Base-by-base conservation (phyloP, 2,888 invertebrate genomes). In the Tribolium freemani region DNA sequence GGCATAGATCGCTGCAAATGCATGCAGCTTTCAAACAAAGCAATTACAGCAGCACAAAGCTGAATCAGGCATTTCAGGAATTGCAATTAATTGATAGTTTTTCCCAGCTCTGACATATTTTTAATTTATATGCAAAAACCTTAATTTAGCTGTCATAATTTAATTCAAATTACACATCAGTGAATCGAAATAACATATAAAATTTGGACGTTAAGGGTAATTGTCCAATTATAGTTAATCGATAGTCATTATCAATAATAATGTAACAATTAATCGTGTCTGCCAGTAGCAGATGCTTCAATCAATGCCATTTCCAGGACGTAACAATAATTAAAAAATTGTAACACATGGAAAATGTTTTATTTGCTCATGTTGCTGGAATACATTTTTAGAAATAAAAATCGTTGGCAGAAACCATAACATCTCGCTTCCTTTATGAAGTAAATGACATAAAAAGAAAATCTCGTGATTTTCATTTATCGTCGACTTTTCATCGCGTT, bases 401-500 rank as follows among this genome's bases (percentile, higher is more conserved):
- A 51, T 51, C 51, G 51, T 5, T 51, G 16, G 51, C 13, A 20
- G 20, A 21, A 51, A 51, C 51, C 51, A 21, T 51, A 21, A 21
- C 38, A 51, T 21, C 51, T 51, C 16, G 21, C 21, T 51, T 21
- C 21, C 5, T 51, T 51, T 51, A 16, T 51, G 21, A 16, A 51
- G 16, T 21, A 51, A 51, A 51, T 51, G 51, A 2, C 51, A 51
- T 21, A 21, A 51, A 51, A 51, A 21, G 51, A 51, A 51, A 51
- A 21, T 9, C 51, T 21, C 51, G 5, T 9, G 16, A 51, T 21
- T 16, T 51, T 51, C 21, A 51, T 51, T 51, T 51, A 51, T 21
- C 51, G 21, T 21, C 16, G 51, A 16, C 51, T 51, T 51, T 51
- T 51, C 51, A 51, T 51, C 51, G 13, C 51, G 51, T 20, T 51